Base-by-base conservation (phyloP, 1,140 invertebrate genomes). In the Drosophila pachea region DNA sequence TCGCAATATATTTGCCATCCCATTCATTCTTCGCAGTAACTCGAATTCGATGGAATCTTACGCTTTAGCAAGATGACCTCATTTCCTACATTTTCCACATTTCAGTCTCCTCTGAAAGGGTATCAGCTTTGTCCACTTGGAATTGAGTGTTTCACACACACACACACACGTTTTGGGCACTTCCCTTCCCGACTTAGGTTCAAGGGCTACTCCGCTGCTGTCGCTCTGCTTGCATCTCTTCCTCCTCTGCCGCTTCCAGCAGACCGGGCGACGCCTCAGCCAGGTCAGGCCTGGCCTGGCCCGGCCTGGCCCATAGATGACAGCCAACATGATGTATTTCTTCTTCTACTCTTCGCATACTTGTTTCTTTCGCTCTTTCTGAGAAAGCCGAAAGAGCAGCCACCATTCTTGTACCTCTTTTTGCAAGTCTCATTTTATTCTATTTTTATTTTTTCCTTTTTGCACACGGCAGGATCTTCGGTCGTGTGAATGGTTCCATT, bases 181-280 rank as follows among this genome's bases (percentile, higher is more conserved):
- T 69, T 66, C 53, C 70, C 76, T 83, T 83, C 78, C 79, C 78
- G 68, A 50, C 22, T 64, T 76, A 84, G 78, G 78, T 82, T 82
- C 78, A 82, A 83, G 78, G 78, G 65, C 54, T 69, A 42, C n/a
- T 38, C 49, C 33, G 22, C 63, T 53, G 62, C 31, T 45, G n/a
- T n/a, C n/a, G n/a, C 43, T 48, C 22, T 22, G n/a, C 22, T 54
- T 38, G 16, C 16, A 42, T 33, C 29, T 12, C 35, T 14, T 62
- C 64, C 45, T 7, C 40, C 22, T 11, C 16, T n/a, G 16, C 63
- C 31, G 32, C 61, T 58, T 31, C 35, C 16, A 11, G 50, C 79
- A 83, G 75, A 83, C 79, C 55, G 60, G 59, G 32, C 16, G 75
- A 58, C 79, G 75, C 78, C 67, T 58, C 42, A 59, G 9, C 59